Percentiles rank a stretch among this genome's conserved stretches.
Evolutionary conservation across 2,113 vertebrate species (phyloP).

Genomic region (Phalacrocorax aristotelis): DNA sequence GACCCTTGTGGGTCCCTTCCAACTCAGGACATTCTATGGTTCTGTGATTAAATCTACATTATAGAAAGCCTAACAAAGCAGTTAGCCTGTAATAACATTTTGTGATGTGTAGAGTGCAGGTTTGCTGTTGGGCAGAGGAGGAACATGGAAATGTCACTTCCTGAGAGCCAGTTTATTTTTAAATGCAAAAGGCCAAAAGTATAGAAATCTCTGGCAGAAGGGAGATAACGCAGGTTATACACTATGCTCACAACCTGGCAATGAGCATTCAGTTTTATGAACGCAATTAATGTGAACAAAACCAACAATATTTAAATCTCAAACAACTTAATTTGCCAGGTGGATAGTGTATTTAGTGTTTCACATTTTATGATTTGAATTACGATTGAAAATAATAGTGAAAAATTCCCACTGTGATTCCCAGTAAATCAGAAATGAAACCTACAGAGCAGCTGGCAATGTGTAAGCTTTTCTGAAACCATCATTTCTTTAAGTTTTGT

Average conservation of each 20-base stretch:
- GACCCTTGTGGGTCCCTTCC: too few species aligned
- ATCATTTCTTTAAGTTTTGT: neutral
- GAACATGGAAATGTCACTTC: rapidly evolving
- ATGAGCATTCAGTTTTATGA: neutral
- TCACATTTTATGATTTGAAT: neutral
- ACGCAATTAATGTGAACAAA: rapidly evolving
- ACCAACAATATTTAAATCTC: neutral
- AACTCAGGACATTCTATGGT: too few species aligned
- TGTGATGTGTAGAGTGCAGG: neutral
- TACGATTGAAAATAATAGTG: neutral
- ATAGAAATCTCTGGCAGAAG: neutral
- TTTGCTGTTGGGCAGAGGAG: neutral
- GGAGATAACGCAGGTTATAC: rapidly evolving
- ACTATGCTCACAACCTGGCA: neutral
- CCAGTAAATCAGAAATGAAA: neutral
- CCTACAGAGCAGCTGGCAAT: neutral
- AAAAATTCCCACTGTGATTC: neutral
- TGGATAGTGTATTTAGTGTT: neutral
- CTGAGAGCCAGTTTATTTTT: neutral
- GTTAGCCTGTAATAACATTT: neutral
- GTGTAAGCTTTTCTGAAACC: neutral
- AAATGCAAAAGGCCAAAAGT: neutral
- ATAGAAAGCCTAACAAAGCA: neutral
- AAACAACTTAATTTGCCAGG: neutral
- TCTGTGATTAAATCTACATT: neutral